Conservation (phyloP, 2,113 vertebrate species). For the Actenoides lindsayi region DNA sequence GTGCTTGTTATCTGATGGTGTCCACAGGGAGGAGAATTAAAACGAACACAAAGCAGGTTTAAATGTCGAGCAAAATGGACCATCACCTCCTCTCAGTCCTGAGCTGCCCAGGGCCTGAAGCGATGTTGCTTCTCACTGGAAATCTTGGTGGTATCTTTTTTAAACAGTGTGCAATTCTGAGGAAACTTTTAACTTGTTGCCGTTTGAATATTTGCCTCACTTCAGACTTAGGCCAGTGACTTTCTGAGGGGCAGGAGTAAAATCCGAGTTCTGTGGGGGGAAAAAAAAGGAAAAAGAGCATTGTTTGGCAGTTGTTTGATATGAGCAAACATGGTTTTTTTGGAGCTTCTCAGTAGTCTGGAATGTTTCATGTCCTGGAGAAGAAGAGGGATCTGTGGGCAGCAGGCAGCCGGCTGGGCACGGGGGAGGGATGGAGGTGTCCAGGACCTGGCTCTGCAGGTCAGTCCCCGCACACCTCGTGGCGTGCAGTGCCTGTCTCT, state of each 20-base stretch:
- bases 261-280: neutral
- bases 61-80: neutral
- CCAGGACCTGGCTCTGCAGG: neutral
- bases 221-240: neutral
- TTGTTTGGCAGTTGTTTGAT: neutral
- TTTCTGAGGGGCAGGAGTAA: neutral
- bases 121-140: neutral
- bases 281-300: neutral
- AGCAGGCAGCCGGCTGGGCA: neutral
- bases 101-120: neutral
- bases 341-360: neutral
- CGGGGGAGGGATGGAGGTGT: neutral
- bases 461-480: neutral
- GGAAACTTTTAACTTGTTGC: neutral
- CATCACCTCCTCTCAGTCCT: neutral
- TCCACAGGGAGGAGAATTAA: neutral
- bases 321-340: neutral
- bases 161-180: neutral
- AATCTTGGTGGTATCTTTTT: neutral
- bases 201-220: neutral
- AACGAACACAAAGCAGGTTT: neutral
- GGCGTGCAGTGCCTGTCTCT: neutral
- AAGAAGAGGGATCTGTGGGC: slow-evolving; percentile 8
- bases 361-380: neutral
- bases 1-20: neutral